Percentiles rank a stretch among this genome's conserved stretches.
These are phyloP conservation scores for Calcarius lapponicus DNA, from an alignment of 2,797 vertebrate species.

Conservation along the genomic window DNA sequence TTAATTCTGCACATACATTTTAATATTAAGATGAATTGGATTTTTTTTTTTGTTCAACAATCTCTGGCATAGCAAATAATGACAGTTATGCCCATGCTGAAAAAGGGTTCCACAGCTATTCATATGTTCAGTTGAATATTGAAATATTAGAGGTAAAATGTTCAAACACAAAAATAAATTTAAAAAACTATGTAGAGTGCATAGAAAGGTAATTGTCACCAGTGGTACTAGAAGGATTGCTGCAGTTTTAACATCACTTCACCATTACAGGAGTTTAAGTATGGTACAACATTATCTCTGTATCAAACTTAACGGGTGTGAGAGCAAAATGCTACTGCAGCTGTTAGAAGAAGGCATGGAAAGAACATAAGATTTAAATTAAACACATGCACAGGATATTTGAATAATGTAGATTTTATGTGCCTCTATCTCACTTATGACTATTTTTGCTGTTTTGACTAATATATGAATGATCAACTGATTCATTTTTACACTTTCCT, in stretches of 20 bases:
- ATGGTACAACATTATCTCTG: neutral
- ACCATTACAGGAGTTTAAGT: neutral
- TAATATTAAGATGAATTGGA: neutral
- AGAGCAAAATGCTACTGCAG: neutral
- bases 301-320: neutral
- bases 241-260: neutral
- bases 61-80: neutral
- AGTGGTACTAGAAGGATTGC: neutral
- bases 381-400: neutral
- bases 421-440: neutral
- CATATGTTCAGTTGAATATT: neutral
- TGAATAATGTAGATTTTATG: neutral
- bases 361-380: neutral
- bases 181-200: neutral
- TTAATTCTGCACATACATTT: neutral
- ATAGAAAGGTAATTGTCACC: neutral
- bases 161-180: neutral
- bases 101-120: neutral
- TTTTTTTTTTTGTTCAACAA: neutral
- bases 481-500: neutral
- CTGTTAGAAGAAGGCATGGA: neutral
- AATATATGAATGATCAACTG: neutral
- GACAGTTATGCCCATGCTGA: fast-evolving
- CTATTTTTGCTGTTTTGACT: neutral
- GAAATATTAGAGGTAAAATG: neutral